These are phyloP conservation scores for Andrena marginata DNA, from an alignment of 2,888 invertebrate genomes.

Conservation along the genomic window DNA sequence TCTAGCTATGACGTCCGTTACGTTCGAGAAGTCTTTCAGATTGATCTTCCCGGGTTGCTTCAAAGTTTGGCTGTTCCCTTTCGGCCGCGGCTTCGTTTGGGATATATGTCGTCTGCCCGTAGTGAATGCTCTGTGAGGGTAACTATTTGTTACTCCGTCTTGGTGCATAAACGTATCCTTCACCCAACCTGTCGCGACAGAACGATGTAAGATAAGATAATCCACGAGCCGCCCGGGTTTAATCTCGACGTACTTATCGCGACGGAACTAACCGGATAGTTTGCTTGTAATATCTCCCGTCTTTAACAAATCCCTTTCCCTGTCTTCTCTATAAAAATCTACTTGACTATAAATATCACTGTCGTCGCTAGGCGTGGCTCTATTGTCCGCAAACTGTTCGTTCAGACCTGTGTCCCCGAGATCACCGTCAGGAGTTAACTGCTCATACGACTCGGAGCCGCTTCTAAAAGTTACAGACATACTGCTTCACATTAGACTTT, in stretches of 20 bases:
- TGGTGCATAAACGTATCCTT: conserved; percentile 86
- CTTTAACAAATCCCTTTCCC: conserved; percentile 79
- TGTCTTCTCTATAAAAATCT: conserved; percentile 88
- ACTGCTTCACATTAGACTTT: conserved; percentile 84
- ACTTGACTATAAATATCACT: conserved; percentile 89
- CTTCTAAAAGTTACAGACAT: conserved; percentile 85
- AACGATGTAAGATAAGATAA: neutral
- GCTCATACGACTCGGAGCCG: conserved; percentile 87
- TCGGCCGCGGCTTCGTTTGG: conserved; percentile 88
- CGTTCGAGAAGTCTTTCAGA: conserved; percentile 94
- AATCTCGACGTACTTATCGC: neutral
- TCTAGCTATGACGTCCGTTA: conserved; percentile 93
- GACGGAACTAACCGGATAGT: conserved; percentile 78
- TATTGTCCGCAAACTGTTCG: conserved; percentile 82
- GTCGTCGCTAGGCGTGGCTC: conserved; percentile 88
- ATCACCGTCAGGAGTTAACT: conserved; percentile 86
- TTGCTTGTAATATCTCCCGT: conserved; percentile 81
- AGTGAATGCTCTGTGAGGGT: conserved; percentile 90
- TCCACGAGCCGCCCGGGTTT: neutral
- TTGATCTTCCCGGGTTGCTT: conserved; percentile 96
- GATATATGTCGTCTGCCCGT: conserved; percentile 89
- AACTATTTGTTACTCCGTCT: conserved; percentile 87
- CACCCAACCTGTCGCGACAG: conserved; percentile 85
- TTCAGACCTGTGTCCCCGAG: conserved; percentile 82
- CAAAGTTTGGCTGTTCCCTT: conserved; percentile 89